Evolutionary conservation across 2,113 vertebrate genomes (phyloP), one percentile per base, ranked within the genome.

Genomic region (Laterallus jamaicensis): DNA sequence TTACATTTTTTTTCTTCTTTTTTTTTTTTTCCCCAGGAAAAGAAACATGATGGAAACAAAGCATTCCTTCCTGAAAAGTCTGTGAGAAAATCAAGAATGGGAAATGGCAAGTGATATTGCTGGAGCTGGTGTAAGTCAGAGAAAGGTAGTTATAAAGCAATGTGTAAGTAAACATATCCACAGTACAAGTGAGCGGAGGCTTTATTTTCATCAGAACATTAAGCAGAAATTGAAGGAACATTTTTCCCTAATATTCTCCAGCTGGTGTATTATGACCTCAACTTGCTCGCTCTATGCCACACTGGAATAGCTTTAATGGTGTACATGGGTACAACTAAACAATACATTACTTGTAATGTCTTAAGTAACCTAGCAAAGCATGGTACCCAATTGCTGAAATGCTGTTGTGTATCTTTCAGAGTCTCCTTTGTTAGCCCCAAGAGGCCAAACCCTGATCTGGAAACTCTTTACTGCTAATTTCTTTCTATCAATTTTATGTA

Each of bases 161-260:
- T 28, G 60, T 49, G 68, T 94, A 97, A 90, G 94, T 96, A 98
- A 98, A 97, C 95, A 96, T 76, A 92, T 83, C 95, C 25, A 20
- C 88, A 96, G 87, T 88, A 81, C 49, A 82, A 96, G 49, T 86
- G 79, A 95, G 85, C 90, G 68, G 80, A 91, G 97, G 92, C 83
- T 93, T 97, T 97, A 96, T 96, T 97, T 96, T 97, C 96, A 97
- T 95, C 97, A 98, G 98, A 98, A 97, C 97, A 98, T 98, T 98
- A 98, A 98, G 94, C 97, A 97, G 98, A 97, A 98, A 98, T 95
- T 96, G 96, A 97, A 97, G 96, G 88, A 73, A 92, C 73, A 70
- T 96, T 98, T 92, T 92, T 69, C 64, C 94, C 92, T 97, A 96
- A 96, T 97, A 97, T 97, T 97, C 96, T 98, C 94, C 97, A 97